phyloP scores from a whole-genome alignment of 2,797 vertebrate species.

The Onychomys arenicola region DNA sequence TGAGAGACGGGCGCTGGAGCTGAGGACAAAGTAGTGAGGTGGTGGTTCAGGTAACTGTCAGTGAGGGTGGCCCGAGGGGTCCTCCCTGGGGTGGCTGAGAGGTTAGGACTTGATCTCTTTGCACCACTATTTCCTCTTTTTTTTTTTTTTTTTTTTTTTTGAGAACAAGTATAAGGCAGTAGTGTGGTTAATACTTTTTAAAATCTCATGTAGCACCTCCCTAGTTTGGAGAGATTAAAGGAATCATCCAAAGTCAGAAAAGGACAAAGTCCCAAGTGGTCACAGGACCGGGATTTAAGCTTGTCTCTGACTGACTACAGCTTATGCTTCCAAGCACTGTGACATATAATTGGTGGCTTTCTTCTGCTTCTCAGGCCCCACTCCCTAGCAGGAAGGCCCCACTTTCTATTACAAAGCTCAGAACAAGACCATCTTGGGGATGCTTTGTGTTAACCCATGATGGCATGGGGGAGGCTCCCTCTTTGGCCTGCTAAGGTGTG shows the following conservation, averaged over 20 bases:
- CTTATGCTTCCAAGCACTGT: not conserved
- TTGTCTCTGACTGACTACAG: not conserved
- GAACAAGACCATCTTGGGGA: not conserved
- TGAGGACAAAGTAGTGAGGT: not conserved
- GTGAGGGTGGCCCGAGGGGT: no score
- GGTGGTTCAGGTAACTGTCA: not conserved
- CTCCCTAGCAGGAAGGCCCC: not conserved
- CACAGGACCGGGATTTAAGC: not conserved
- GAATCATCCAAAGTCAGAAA: not conserved
- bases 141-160: no score
- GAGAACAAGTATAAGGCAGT: not conserved
- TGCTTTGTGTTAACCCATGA: not conserved
- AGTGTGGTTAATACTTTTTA: fast-evolving
- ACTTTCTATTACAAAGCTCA: not conserved
- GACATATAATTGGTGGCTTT: not conserved
- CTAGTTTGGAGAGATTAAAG: not conserved
- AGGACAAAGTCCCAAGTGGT: not conserved
- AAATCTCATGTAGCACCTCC: not conserved
- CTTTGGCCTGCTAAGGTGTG: no score
- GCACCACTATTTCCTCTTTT: not conserved
- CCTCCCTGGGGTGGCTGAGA: no score
- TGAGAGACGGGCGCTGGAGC: not conserved
- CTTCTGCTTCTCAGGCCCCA: not conserved
- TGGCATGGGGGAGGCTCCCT: not conserved
- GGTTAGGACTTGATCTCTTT: no score